These are phyloP conservation scores for Xanthorhoe designata DNA, from an alignment of 2,888 invertebrate species.

Conservation along the genomic window DNA sequence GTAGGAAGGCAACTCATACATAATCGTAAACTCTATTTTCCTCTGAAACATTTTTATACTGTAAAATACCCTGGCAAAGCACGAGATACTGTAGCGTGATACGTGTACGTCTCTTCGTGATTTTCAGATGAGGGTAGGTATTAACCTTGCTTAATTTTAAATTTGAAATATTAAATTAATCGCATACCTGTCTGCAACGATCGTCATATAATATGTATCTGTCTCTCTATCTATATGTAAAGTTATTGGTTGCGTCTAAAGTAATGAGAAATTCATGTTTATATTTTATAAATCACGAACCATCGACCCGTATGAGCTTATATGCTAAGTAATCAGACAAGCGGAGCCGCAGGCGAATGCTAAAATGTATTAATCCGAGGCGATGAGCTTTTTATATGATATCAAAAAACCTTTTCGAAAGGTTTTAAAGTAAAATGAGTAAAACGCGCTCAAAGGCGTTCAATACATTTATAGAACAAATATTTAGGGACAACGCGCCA, in stretches of 20 bases:
- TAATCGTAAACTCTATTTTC: not conserved
- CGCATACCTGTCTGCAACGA: not conserved
- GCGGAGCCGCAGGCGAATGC: not conserved
- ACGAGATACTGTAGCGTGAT: not conserved
- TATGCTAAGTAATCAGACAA: not conserved
- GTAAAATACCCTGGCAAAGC: too few relatives aligned
- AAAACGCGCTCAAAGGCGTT: conserved; percentile 6
- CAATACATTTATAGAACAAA: conserved; percentile 12
- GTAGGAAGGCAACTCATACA: not conserved
- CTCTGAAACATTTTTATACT: not conserved
- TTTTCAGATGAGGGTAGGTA: not conserved
- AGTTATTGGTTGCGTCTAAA: not conserved
- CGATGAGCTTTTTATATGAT: conserved; percentile 1
- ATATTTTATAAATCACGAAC: not conserved
- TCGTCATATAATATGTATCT: not conserved
- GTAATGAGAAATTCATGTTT: not conserved
- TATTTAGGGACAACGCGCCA: conserved; percentile 16
- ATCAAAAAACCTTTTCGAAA: conserved; percentile 5
- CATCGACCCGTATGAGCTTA: not conserved
- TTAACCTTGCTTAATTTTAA: not conserved
- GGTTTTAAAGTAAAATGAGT: conserved; percentile 14
- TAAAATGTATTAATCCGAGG: not conserved
- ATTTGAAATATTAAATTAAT: not conserved
- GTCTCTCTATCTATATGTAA: not conserved
- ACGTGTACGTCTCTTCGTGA: not conserved